Base-by-base conservation (phyloP, 1,140 invertebrate genomes). In the Drosophila guanche region DNA sequence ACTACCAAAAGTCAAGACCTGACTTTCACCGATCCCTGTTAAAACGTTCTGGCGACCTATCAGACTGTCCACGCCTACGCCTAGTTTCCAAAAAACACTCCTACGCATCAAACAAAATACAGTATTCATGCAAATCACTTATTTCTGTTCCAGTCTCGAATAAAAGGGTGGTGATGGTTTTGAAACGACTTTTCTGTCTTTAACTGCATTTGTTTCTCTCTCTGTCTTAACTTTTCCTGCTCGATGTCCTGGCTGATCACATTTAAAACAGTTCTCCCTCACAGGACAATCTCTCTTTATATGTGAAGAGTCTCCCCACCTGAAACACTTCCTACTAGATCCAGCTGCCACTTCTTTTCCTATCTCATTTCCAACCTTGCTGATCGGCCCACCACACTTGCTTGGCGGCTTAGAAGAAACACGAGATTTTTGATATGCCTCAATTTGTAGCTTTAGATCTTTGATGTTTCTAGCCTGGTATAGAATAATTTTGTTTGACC, bases 1-100 rank as follows among this genome's bases (percentile, higher is more conserved):
- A 10, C 52, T 63, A 3, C 40, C 53, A 8, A 65, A 65, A 45
- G 67, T 57, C n/a, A 67, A 3, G 7, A 67, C 57, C 14, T 45
- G 22, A 42, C 42, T 50, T 42, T 72, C 25, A 3, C 55, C 56
- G 7, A 60, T 60, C 20, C 55, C 43, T 16, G 45, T 50, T 40
- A 72, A 51, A 37, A 42, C 16, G 48, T 42, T 53, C 5, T 57
- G 14, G 1, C 22, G 5, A 8, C 57, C 48, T 14, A 47, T 40
- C 4, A 68, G 12, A 20, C 20, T 52, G 16, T 5, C 8, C 8
- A 33, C 16, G 12, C 20, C 3, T 53, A 8, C 16, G 2, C 20
- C 3, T 6, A 68, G 10, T 33, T 47, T 61, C 5, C 20, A 23
- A 46, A 61, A 54, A 8, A 60, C 12, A 4, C 25, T 12, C 22